Evolutionary conservation across 2,888 invertebrate genomes (phyloP).

Genomic region (Brachypalpus laphriformis): DNA sequence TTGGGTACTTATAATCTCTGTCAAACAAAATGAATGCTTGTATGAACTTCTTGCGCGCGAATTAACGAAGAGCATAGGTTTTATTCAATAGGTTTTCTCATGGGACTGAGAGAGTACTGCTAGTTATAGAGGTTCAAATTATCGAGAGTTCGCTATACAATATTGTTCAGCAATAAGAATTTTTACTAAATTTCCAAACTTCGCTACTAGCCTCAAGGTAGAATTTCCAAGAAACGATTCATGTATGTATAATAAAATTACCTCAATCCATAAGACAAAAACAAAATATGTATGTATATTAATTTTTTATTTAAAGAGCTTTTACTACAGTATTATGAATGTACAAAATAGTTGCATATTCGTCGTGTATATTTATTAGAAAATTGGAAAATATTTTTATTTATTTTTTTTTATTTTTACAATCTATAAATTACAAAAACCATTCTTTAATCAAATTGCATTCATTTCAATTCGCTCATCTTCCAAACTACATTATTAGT

Average conservation of each 20-base stretch:
- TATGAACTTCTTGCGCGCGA: too few species aligned
- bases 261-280: background rate
- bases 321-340: constrained; percentile 38
- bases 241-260: too few species aligned
- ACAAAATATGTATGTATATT: background rate
- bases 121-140: too few species aligned
- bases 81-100: too few species aligned
- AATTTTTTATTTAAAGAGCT: constrained; percentile 14
- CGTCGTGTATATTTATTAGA: constrained; percentile 31
- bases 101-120: too few species aligned
- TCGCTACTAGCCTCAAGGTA: background rate
- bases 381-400: constrained; percentile 5
- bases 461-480: constrained; percentile 21
- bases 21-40: too few species aligned
- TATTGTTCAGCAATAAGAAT: too few species aligned
- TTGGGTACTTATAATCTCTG: too few species aligned
- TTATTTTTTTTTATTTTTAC: background rate
- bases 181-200: too few species aligned
- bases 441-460: constrained; percentile 10
- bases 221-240: too few species aligned
- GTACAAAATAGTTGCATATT: constrained; percentile 48
- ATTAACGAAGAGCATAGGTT: too few species aligned
- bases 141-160: too few species aligned
- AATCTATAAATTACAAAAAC: constrained; percentile 15
- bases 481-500: background rate